A percentile compares a stretch with the other conserved stretches of the same genome.
Evolutionary conservation across 2,888 invertebrate genomes (phyloP).

Genomic region (Hirudinaria manillensis): DNA sequence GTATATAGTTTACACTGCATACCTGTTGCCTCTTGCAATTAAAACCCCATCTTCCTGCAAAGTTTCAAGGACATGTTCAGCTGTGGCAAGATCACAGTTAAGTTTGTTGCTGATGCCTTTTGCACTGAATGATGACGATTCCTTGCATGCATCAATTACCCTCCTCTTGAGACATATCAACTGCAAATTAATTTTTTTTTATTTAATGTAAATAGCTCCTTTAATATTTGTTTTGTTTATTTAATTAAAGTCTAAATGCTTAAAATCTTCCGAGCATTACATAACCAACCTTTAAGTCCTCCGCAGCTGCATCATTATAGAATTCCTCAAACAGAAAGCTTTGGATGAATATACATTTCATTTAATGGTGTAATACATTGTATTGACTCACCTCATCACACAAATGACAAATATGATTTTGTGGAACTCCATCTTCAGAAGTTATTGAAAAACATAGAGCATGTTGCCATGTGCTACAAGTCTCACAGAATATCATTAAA

Average conservation of each 20-base stretch:
- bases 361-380: no score
- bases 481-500: conserved; percentile 54
- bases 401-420: conserved; percentile 47
- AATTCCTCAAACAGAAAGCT: not conserved
- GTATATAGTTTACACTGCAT: not conserved
- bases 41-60: not conserved
- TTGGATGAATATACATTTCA: not conserved
- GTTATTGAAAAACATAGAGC: conserved; percentile 50
- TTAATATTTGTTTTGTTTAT: not conserved
- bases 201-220: not conserved
- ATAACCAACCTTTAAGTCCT: not conserved
- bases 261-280: not conserved
- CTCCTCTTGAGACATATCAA: conserved; percentile 1
- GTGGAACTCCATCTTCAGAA: conserved; percentile 47
- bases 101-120: conserved; percentile 6
- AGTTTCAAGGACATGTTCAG: not conserved
- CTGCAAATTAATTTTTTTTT: not conserved
- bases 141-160: not conserved
- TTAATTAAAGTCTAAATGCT: not conserved
- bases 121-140: not conserved
- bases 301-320: not conserved
- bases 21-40: not conserved
- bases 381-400: conserved; percentile 45
- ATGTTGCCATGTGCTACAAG: conserved; percentile 54
- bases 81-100: not conserved